Base-by-base conservation (phyloP, 2,797 vertebrate genomes). In the Chlorospingus semifuscus region DNA sequence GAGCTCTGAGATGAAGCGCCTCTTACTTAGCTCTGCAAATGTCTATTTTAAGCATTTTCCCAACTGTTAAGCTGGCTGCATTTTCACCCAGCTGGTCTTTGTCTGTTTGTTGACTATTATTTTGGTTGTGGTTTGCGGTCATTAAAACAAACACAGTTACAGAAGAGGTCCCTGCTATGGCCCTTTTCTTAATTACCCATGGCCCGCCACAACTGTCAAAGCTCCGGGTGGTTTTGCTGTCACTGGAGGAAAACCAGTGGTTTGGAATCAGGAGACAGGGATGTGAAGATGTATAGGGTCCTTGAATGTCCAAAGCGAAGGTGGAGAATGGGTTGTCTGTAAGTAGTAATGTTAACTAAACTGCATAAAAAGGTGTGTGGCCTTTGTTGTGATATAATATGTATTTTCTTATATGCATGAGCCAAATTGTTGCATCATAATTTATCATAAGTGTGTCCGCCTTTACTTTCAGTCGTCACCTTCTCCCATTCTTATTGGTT, bases 331-430 rank as follows among this genome's bases (percentile, higher is more conserved):
- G 98, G 96, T 97, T 97, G 97, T 98, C 96, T 98, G 98, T 98
- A 98, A 98, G 98, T 98, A 98, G 98, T 96, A 96, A 97, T 89
- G 97, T 98, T 98, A 98, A 97, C 96, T 98, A 97, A 98, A 97
- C 96, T 97, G 97, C 98, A 96, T 97, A 97, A 97, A 96, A 97
- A 96, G 97, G 97, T 98, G 97, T 97, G 98, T 98, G 98, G 98
- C 98, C 98, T 98, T 98, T 97, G 98, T 98, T 98, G 98, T 98
- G 97, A 98, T 97, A 98, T 97, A 97, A 97, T 98, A 96, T 84
- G 98, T 98, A 98, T 98, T 98, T 98, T 98, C 97, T 98, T 98
- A 97, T 98, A 98, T 98, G 98, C 98, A 98, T 98, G 98, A 98
- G 97, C 97, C 97, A 97, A 97, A 96, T 83, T 94, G 97, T 98